These are phyloP conservation scores for Pampus argenteus DNA, from an alignment of 2,797 vertebrate species.

Conservation along the genomic window DNA sequence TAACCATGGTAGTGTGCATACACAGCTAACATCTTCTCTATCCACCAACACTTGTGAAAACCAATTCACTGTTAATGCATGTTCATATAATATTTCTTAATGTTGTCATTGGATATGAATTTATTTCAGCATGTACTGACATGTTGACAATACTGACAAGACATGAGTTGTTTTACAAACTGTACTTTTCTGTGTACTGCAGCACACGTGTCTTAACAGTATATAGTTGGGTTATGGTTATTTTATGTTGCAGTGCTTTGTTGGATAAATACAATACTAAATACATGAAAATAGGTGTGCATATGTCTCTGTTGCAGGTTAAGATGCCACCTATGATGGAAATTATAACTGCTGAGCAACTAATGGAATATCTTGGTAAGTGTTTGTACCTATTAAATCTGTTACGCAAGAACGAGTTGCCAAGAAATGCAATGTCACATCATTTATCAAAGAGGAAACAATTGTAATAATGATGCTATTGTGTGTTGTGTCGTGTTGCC, in stretches of 20 bases:
- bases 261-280: neutral
- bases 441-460: neutral
- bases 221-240: neutral
- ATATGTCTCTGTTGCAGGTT: conserved; percentile 86
- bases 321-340: conserved; percentile 99
- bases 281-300: neutral
- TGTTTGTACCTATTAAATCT: conserved; percentile 43
- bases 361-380: conserved; percentile 99
- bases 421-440: neutral
- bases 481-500: neutral
- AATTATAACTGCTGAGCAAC: conserved; percentile 98
- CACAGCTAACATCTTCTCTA: neutral
- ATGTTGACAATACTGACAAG: neutral
- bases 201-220: neutral
- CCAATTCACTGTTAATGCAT: conserved; percentile 3
- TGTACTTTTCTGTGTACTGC: neutral
- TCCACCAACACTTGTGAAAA: neutral
- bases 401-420: neutral
- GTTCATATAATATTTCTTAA: neutral
- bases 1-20: neutral
- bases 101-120: neutral
- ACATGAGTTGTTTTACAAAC: neutral
- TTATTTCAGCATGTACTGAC: conserved; percentile 1
- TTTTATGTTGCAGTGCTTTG: neutral
- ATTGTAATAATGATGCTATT: neutral